Base-by-base conservation (phyloP, 2,797 vertebrate genomes). In the Ctenosaura bakeri region DNA sequence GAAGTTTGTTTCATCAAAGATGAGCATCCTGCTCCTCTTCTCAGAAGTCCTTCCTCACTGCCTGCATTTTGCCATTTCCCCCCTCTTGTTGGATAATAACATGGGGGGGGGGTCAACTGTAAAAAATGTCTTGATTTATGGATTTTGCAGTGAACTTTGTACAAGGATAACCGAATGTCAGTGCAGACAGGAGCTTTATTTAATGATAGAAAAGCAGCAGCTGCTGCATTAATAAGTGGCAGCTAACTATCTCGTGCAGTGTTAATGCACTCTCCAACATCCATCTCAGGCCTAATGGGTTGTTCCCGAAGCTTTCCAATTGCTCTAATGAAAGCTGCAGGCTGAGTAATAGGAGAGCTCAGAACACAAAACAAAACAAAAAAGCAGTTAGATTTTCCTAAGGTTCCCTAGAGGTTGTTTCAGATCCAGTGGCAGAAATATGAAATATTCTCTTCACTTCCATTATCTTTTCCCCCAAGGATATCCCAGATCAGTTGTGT, bases 131-230 rank as follows among this genome's bases (percentile, higher is more conserved):
- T 50, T 91, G 78, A 88, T 86, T 82, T 88, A 88, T 90, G 69
- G 66, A 88, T 90, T 78, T 85, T 2, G 6, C 66, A 54, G 78
- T 16, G 16, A 78, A 76, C 87, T 88, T 90, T 82, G 73, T 83
- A 62, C 64, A 89, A 87, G 86, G 86, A 64, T 86, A 92, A 62
- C 46, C 42, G 59, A 92, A 84, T 87, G 88, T 83, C 88, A 89
- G 1, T 5, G 26, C 4, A 71, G 52, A 88, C 59, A 71, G 89
- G 62, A 77, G 24, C 69, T 66, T 46, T 52, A 18, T 77, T 20
- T 88, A 88, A 86, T 82, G 50, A 90, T 77, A 86, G 59, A 29
- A 32, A 88, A 90, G 86, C 71, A 32, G 59, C 69, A 24, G 50
- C 86, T 35, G 71, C 59, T 79, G 80, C 90, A 90, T 82, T 82